Evolutionary conservation across 2,797 vertebrate species (phyloP).

Genomic region (Coracias cyanogaster): DNA sequence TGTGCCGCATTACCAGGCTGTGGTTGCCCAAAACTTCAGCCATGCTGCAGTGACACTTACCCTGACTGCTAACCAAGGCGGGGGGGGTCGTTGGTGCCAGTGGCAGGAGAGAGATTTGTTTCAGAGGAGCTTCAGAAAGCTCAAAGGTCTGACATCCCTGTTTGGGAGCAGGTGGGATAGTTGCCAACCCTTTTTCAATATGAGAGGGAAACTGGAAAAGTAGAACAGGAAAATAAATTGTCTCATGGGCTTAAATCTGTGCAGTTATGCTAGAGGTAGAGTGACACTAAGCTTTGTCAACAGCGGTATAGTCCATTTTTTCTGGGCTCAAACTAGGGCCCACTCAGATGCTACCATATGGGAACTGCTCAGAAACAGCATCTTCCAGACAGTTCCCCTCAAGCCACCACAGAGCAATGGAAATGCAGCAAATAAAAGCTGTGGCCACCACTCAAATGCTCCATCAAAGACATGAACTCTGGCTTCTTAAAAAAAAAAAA

Average conservation of each 20-base stretch:
- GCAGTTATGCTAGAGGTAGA: not conserved
- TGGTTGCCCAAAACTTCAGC: not conserved
- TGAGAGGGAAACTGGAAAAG: not conserved
- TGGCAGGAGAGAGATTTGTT: not conserved
- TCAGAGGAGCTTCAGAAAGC: not conserved
- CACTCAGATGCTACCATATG: not conserved
- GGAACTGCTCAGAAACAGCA: not conserved
- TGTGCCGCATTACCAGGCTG: not conserved
- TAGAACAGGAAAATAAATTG: not conserved
- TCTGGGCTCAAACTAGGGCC: not conserved
- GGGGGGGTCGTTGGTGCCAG: too few relatives aligned
- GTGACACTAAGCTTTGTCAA: not conserved
- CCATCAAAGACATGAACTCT: constrained; percentile 42
- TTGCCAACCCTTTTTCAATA: not conserved
- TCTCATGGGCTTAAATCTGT: not conserved
- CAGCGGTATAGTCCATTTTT: not conserved
- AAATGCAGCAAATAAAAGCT: constrained; percentile 36
- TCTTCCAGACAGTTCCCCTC: constrained; percentile 28
- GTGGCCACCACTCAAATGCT: constrained; percentile 25
- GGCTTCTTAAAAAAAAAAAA: not conserved
- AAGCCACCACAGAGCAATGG: constrained; percentile 20
- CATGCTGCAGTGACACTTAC: accelerated
- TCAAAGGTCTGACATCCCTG: not conserved
- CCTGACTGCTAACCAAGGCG: not conserved
- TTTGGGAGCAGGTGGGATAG: not conserved